Percentiles rank a stretch among this genome's conserved stretches.
Evolutionary conservation across 2,888 invertebrate species (phyloP).

Genomic region (Lithosia quadra): DNA sequence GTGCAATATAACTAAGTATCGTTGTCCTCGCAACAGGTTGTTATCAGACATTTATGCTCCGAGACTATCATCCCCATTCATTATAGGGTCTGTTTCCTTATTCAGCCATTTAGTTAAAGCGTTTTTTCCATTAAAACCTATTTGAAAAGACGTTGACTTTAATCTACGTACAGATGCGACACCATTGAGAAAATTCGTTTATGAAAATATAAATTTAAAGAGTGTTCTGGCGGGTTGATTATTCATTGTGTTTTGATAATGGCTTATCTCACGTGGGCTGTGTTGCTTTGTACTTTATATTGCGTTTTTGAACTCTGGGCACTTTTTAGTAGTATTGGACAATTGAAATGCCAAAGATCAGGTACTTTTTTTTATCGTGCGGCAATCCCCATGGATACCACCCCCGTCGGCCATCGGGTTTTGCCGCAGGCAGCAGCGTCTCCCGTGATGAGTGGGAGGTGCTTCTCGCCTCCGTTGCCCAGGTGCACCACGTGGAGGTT

Average conservation of each 20-base stretch:
- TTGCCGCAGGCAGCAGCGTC: no score
- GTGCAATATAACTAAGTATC: slow-evolving; percentile 30
- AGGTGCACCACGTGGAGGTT: no score
- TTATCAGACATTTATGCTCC: slow-evolving; percentile 30
- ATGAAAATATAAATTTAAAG: background rate
- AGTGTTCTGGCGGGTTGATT: background rate
- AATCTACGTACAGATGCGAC: background rate
- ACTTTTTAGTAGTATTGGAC: no score
- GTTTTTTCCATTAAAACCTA: slow-evolving; percentile 5
- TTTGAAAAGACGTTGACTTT: slow-evolving; percentile 5
- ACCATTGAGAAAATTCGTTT: background rate
- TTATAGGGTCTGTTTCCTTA: slow-evolving; percentile 13
- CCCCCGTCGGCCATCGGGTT: no score
- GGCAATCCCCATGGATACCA: no score
- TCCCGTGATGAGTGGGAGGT: no score
- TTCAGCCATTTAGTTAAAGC: slow-evolving; percentile 6
- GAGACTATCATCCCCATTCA: slow-evolving; percentile 5
- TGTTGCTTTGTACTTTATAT: background rate
- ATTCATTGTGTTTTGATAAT: background rate
- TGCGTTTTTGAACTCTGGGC: background rate
- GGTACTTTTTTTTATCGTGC: no score
- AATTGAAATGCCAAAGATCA: no score
- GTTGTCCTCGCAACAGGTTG: slow-evolving; percentile 47
- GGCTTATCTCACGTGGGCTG: background rate
- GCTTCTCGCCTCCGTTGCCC: no score